phyloP scores from a whole-genome alignment of 2,113 vertebrate genomes.

The Pristiophorus japonicus region DNA sequence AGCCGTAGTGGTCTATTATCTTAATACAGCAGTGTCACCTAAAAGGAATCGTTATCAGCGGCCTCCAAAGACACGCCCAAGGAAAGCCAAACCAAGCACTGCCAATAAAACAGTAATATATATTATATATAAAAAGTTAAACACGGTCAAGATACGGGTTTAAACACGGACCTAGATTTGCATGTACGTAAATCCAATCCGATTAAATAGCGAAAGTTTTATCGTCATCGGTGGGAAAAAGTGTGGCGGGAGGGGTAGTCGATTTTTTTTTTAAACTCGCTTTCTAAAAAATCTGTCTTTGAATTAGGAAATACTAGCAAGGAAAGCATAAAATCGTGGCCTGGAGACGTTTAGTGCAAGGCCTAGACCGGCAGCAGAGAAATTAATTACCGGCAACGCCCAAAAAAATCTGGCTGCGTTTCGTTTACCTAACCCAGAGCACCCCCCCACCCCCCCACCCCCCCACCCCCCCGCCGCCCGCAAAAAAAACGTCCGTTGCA shows the following conservation, averaged over 20 bases:
- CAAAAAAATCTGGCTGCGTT: slow-evolving; percentile 23
- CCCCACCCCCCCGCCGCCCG: too few species aligned
- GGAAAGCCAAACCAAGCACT: background rate
- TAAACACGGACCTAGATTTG: background rate
- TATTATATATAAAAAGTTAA: background rate
- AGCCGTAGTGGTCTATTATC: background rate
- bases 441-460: too few species aligned
- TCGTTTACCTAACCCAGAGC: slow-evolving; percentile 10
- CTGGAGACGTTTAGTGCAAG: background rate
- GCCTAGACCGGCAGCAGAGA: background rate
- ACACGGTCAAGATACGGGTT: background rate
- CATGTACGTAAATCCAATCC: background rate
- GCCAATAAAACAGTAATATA: slow-evolving; percentile 21
- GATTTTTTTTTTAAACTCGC: background rate
- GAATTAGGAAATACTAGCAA: background rate
- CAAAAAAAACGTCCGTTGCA: background rate
- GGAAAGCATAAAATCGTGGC: background rate
- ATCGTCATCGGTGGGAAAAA: background rate
- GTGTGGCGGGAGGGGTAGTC: background rate
- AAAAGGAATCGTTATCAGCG: background rate
- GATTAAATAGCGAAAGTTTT: background rate
- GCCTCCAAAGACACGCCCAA: background rate
- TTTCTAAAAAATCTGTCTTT: background rate
- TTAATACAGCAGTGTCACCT: background rate
- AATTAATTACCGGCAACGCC: slow-evolving; percentile 24